Conservation (phyloP, 2,113 vertebrate genomes). For the Pyrgilauda ruficollis region DNA sequence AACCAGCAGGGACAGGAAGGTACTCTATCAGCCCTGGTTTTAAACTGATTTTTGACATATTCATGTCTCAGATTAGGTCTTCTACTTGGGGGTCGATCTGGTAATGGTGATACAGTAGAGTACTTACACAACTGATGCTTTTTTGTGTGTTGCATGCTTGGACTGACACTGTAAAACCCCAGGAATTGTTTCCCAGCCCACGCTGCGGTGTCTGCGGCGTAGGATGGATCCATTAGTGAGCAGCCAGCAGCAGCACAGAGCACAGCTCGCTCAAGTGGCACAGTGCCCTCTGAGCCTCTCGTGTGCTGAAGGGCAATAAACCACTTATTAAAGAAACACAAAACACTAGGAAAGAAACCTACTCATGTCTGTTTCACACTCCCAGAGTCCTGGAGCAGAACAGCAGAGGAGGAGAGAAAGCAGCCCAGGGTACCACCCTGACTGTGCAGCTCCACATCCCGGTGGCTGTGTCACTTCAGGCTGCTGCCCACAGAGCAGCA, state of each 20-base stretch:
- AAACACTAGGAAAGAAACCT: neutral
- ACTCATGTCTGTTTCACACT: neutral
- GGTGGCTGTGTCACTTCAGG: accelerated
- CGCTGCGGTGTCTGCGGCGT: accelerated
- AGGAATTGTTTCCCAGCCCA: neutral
- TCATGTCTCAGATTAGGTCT: neutral
- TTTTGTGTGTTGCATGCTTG: neutral
- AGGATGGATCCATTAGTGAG: neutral
- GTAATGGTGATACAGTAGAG: neutral
- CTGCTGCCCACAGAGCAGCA: accelerated
- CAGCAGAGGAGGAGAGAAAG: neutral
- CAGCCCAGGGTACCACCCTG: neutral
- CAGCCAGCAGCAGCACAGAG: neutral
- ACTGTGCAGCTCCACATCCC: neutral
- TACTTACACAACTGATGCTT: neutral
- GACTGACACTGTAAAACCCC: neutral
- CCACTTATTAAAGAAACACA: neutral
- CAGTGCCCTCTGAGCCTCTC: neutral
- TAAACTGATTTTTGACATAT: neutral
- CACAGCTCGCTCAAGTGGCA: neutral
- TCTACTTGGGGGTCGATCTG: neutral
- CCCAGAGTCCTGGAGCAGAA: neutral
- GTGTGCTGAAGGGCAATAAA: neutral
- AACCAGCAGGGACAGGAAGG: neutral
- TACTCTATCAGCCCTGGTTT: neutral